Conservation (phyloP, 2,888 invertebrate species). For the Cantharis rufa region DNA sequence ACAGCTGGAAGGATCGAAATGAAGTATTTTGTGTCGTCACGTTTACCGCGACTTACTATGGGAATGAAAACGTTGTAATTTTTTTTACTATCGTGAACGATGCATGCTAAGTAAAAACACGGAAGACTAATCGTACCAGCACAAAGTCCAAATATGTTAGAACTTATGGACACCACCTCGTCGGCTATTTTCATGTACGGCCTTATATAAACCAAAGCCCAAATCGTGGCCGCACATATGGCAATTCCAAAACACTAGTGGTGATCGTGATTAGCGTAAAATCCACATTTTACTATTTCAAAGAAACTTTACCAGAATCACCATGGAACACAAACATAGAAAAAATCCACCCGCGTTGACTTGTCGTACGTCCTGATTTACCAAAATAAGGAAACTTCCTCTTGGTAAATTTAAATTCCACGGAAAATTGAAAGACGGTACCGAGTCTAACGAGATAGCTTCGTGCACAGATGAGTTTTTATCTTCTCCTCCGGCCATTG, state of each 20-base stretch:
- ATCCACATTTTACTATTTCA: background rate
- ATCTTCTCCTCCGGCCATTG: background rate
- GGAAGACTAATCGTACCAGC: constrained; percentile 33
- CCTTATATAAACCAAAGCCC: constrained; percentile 1
- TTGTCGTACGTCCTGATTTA: background rate
- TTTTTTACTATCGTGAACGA: constrained; percentile 30
- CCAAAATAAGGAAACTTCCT: background rate
- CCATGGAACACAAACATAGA: background rate
- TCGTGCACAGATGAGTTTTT: background rate
- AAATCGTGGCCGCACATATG: background rate
- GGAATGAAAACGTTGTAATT: constrained; percentile 33
- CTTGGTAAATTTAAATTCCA: background rate
- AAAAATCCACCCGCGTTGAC: background rate
- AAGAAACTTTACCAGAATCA: background rate
- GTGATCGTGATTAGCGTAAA: background rate
- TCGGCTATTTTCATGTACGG: background rate
- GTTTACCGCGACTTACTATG: constrained; percentile 9
- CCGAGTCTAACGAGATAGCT: background rate
- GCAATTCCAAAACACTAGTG: background rate
- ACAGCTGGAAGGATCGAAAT: constrained; percentile 15
- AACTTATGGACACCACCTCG: constrained; percentile 7
- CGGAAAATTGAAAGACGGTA: background rate
- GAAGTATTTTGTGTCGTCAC: background rate
- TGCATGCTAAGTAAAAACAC: constrained; percentile 35
- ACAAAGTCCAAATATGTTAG: constrained; percentile 25